Evolutionary conservation across 2,113 vertebrate genomes (phyloP).

Genomic region (Poeciliopsis retropinna): DNA sequence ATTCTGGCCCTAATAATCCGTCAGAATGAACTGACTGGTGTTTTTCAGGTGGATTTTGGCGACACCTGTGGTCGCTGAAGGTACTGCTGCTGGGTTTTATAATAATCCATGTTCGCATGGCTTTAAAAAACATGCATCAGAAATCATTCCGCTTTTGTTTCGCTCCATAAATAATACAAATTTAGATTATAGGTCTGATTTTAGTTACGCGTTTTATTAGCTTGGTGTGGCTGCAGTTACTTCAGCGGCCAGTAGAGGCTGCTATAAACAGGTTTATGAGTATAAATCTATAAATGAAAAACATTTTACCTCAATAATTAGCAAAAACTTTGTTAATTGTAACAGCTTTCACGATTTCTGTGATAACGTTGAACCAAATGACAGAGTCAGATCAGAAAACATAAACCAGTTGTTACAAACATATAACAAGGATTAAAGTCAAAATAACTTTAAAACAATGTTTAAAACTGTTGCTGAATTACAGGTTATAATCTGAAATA

Average conservation of each 20-base stretch:
- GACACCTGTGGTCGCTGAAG: background rate
- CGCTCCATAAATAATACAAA: background rate
- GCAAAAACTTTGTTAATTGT: background rate
- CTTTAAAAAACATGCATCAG: background rate
- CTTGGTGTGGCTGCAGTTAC: background rate
- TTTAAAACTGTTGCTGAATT: too few relatives aligned
- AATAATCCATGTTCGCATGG: background rate
- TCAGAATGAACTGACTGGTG: too few relatives aligned
- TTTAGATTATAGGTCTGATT: background rate
- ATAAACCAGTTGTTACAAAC: too few relatives aligned
- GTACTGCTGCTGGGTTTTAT: background rate
- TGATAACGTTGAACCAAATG: too few relatives aligned
- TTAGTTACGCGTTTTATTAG: background rate
- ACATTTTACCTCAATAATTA: background rate
- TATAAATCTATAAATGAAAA: background rate
- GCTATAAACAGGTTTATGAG: background rate
- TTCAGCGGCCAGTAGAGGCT: constrained; percentile 1
- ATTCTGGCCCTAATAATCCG: too few relatives aligned
- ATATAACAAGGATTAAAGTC: too few relatives aligned
- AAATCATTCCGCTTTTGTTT: background rate
- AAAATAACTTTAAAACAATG: too few relatives aligned
- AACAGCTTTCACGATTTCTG: too few relatives aligned
- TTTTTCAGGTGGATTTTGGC: background rate
- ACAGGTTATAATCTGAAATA: too few relatives aligned
- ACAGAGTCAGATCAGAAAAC: too few relatives aligned